Base-by-base conservation (phyloP, 2,888 invertebrate genomes). In the Acrobasis repandana region DNA sequence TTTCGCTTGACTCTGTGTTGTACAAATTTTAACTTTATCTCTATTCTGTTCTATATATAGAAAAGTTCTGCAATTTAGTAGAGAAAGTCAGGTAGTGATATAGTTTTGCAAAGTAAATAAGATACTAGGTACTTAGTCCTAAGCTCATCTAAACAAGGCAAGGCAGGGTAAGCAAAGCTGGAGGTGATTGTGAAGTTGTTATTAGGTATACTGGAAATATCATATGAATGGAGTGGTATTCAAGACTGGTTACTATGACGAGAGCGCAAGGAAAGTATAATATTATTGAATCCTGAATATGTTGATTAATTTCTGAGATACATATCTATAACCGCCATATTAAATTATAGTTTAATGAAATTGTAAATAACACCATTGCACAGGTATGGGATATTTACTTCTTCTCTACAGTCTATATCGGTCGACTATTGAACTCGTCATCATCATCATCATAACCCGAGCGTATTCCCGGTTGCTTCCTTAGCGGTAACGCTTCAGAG, bases 161-260 rank as follows among this genome's bases (percentile, higher is more conserved):
- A 15, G 16, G 15, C 43, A 54, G 38, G 11, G 15, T 38, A n/a
- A 14, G 20, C 20, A 14, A 9, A 9, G 9, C 4, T 38, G 38
- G 34, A 38, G 52, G 54, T 18, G 54, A 54, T 54, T 54, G 54
- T 54, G 54, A 54, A 54, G 54, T 38, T 10, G 38, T 38, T 54
- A 54, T 54, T 54, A n/a, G n/a, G n/a, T n/a, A 54, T 4, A 20
- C 9, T 54, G 54, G 43, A 38, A 54, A 54, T 38, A 18, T 38
- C 54, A 54, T 54, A 54, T 54, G 54, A 54, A 54, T 54, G 18
- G 54, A 54, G 18, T 36, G 18, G 52, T 36, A 16, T 18, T 20
- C 18, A n/a, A 20, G 54, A 38, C 36, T 54, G 18, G 54, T 18
- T 54, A 43, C 54, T 54, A n/a, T 20, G 38, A 14, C 14, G 38